phyloP scores from a whole-genome alignment of 2,797 vertebrate genomes.

The Danio aesculapii region DNA sequence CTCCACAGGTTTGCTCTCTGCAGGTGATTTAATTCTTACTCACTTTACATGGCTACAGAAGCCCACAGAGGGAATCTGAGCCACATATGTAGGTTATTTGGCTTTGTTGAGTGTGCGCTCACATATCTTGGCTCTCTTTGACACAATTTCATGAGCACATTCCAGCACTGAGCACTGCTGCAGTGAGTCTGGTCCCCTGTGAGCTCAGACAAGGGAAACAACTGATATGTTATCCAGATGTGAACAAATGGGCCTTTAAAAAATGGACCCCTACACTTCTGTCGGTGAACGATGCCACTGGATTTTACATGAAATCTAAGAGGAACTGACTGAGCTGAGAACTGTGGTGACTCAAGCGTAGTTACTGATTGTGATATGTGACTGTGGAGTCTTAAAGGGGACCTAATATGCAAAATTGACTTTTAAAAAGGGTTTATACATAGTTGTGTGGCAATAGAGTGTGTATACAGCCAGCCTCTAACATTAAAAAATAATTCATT shows the following conservation, averaged over 20 bases:
- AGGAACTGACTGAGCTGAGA: neutral
- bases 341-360: neutral
- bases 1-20: conserved; percentile 2
- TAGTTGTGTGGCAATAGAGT: too few species aligned
- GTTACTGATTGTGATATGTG: neutral
- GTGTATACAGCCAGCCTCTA: too few species aligned
- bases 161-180: conserved; percentile 41
- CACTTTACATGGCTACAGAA: conserved; percentile 25
- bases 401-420: too few species aligned
- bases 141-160: conserved; percentile 58
- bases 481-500: too few species aligned
- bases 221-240: conserved; percentile 61
- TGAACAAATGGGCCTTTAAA: conserved; percentile 42
- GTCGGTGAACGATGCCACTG: conserved; percentile 43
- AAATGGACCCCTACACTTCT: conserved; percentile 19
- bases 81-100: conserved; percentile 47
- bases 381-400: too few species aligned
- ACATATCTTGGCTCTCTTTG: conserved; percentile 34
- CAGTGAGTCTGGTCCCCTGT: conserved; percentile 38
- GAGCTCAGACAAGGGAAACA: conserved; percentile 16
- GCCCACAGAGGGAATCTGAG: conserved; percentile 23
- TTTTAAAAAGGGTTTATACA: too few species aligned
- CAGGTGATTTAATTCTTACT: conserved; percentile 44
- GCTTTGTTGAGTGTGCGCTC: conserved; percentile 37
- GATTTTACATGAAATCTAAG: conserved; percentile 34